Conservation (phyloP, 2,888 invertebrate species). For the Scaeva pyrastri region DNA sequence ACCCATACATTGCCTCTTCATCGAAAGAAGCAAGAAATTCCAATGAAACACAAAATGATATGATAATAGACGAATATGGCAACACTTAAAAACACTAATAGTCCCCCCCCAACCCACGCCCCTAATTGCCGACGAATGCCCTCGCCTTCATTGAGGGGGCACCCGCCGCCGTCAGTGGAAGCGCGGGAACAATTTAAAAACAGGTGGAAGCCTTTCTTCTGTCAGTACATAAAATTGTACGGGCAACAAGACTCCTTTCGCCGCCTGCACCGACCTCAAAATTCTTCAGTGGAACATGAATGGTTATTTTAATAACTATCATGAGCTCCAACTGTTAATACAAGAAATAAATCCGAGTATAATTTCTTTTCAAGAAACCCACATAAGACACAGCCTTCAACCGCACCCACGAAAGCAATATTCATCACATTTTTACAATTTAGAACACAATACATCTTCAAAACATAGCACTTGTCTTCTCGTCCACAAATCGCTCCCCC, state of each 20-base stretch:
- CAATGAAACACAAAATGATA: background rate
- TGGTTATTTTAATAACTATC: slow-evolving; percentile 38
- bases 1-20: too few species aligned
- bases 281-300: slow-evolving; percentile 41
- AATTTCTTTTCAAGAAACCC: slow-evolving; percentile 61
- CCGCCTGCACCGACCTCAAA: slow-evolving; percentile 25
- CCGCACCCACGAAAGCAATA: slow-evolving; percentile 32
- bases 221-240: slow-evolving; percentile 20
- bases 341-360: slow-evolving; percentile 47
- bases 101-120: background rate
- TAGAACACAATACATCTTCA: slow-evolving; percentile 18
- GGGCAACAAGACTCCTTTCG: slow-evolving; percentile 3
- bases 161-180: background rate
- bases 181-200: background rate
- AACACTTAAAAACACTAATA: too few species aligned
- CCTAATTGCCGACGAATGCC: background rate
- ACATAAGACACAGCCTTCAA: slow-evolving; percentile 4
- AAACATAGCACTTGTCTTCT: slow-evolving; percentile 62
- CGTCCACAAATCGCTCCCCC: background rate
- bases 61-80: too few species aligned
- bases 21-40: too few species aligned
- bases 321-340: slow-evolving; percentile 33
- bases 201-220: slow-evolving; percentile 2
- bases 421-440: slow-evolving; percentile 49
- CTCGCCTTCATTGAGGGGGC: background rate